Evolutionary conservation across 92 coral and sea anemone species (phyloP).

Genomic region (Parazoanthus atlanticus): DNA sequence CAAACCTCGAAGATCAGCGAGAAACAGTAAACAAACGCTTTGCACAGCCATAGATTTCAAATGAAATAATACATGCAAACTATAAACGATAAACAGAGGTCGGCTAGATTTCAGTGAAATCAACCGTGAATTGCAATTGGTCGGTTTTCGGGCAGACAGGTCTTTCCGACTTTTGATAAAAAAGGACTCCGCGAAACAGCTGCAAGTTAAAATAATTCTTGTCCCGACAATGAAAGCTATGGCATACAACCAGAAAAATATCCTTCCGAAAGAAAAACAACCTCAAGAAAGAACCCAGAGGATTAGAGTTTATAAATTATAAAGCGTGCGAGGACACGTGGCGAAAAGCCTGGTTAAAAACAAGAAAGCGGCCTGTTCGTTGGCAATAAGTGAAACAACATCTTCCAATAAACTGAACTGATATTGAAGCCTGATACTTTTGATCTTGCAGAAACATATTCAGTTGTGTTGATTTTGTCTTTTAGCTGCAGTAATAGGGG

Average conservation of each 20-base stretch:
- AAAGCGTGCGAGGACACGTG: slow-evolving; percentile 35
- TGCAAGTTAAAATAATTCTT: background rate
- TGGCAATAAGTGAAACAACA: slow-evolving; percentile 22
- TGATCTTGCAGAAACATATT: background rate
- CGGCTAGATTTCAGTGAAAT: slow-evolving; percentile 24
- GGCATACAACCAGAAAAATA: background rate
- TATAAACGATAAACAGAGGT: background rate
- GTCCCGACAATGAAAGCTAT: background rate
- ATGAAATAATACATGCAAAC: background rate
- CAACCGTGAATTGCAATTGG: slow-evolving; percentile 11
- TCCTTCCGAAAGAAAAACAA: slow-evolving; percentile 6
- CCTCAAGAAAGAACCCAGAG: slow-evolving; percentile 3
- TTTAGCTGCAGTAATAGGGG: background rate
- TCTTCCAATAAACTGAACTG: background rate
- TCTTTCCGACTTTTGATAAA: background rate
- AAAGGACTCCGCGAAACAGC: background rate
- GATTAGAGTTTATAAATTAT: slow-evolving; percentile 32
- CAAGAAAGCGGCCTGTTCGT: background rate
- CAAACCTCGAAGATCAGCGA: background rate
- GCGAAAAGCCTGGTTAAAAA: slow-evolving; percentile 16
- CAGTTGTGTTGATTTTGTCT: slow-evolving; percentile 3
- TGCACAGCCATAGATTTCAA: background rate
- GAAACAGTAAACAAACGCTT: background rate
- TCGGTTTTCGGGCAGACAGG: background rate
- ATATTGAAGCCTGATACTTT: slow-evolving; percentile 10